Base-by-base conservation (phyloP, 2,888 invertebrate genomes). In the Ichneumon xanthorius region DNA sequence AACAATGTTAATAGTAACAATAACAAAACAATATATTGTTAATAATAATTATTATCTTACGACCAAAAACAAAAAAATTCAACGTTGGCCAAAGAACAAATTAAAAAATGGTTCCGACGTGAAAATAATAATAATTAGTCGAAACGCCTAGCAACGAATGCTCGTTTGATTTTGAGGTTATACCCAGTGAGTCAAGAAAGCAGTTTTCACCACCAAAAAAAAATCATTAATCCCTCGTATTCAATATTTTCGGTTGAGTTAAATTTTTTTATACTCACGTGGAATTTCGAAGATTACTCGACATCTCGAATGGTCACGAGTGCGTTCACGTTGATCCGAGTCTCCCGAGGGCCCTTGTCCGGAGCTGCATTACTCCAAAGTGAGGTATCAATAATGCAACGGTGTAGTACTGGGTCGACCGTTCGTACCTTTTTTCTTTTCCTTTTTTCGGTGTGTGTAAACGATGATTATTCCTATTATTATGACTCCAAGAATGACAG, bases 61-160 rank as follows among this genome's bases (percentile, higher is more conserved):
- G 14, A 9, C 7, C 1, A 26, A 58, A 22, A 58, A 22, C 3
- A 58, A 50, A 50, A 30, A 48, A 33, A 19, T 26, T 11, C 11
- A 22, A 45, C 4, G 45, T 45, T 16, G 45, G 5, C 45, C 16
- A 4, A 45, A 45, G 14, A 45, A 45, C 3, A 45, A 45, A 16
- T 45, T 4, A 16, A 45, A 45, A 45, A 58, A 58, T 26, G 58
- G 58, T 26, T 5, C 14, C 33, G 30, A 19, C 30, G 7, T 40
- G n/a, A 63, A 63, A 61, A 73, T n/a, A 53, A 70, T 72, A 71
- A 80, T 72, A 71, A 80, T 80, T 80, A 63, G 71, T 71, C 71
- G 71, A 53, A 80, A 80, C 79, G 79, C 71, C 79, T 71, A 71
- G n/a, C 22, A 3, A 55, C 33, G 11, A 55, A 55, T 63, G 63